A percentile compares a stretch with the other conserved stretches of the same genome.
Evolutionary conservation across 2,888 invertebrate species (phyloP).

Genomic region (Mesoligia furuncula): DNA sequence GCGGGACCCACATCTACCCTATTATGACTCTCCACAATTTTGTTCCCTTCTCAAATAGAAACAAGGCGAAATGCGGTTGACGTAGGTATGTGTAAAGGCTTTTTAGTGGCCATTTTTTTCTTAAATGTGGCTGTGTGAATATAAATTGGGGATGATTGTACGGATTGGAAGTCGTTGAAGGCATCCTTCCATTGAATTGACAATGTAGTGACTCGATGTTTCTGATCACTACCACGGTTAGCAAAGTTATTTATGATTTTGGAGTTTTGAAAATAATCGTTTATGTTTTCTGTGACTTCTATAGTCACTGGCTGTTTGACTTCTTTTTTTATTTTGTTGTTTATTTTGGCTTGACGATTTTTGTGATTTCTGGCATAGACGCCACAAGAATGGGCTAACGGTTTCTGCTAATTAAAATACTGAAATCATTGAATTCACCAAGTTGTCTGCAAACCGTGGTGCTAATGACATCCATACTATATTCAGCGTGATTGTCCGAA

Average conservation of each 20-base stretch:
- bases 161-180: constrained; percentile 9
- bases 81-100: constrained; percentile 53
- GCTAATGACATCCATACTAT: neutral
- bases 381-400: neutral
- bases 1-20: constrained; percentile 80
- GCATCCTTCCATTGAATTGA: neutral
- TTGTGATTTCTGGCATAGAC: neutral
- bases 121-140: constrained; percentile 32
- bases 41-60: constrained; percentile 82
- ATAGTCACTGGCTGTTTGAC: neutral
- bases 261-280: neutral
- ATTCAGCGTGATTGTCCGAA: too few relatives aligned
- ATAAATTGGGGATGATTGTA: constrained; percentile 31
- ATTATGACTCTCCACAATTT: constrained; percentile 83
- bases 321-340: neutral
- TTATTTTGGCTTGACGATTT: neutral
- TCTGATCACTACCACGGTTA: neutral
- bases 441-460: neutral
- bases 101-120: constrained; percentile 27
- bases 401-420: neutral
- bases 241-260: too few relatives aligned
- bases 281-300: neutral
- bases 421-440: neutral
- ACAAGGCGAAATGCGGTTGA: constrained; percentile 79
- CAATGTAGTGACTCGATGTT: neutral